Conservation (phyloP, 1,140 invertebrate species). For the Elysia chlorotica region DNA sequence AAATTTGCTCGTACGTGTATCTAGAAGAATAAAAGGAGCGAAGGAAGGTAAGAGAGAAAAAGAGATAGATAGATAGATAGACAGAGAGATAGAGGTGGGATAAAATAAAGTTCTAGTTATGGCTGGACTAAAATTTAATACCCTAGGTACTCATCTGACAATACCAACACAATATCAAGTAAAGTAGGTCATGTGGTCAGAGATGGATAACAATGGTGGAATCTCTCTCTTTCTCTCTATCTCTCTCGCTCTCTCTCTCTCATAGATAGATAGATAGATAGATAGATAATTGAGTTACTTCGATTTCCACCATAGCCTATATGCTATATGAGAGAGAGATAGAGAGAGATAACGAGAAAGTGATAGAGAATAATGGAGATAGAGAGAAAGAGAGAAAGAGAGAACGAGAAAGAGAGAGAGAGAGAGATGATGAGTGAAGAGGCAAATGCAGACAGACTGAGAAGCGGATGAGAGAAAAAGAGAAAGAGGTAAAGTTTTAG, state of each 20-base stretch:
- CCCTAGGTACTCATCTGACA: not conserved
- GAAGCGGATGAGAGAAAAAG: not conserved
- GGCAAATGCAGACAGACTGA: not conserved
- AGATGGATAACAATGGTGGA: not conserved
- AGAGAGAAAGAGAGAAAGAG: not conserved
- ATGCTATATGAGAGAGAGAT: conserved; percentile 17
- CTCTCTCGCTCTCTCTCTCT: not conserved
- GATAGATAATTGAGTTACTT: too few relatives aligned
- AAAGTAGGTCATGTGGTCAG: not conserved
- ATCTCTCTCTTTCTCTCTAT: not conserved
- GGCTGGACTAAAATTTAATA: too few relatives aligned
- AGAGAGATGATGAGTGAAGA: not conserved
- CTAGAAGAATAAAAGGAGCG: not conserved
- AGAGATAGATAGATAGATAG: not conserved
- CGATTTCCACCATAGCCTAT: too few relatives aligned
- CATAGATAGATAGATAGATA: too few relatives aligned
- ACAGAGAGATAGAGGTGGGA: not conserved
- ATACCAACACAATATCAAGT: not conserved
- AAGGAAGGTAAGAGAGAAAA: not conserved
- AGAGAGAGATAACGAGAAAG: not conserved
- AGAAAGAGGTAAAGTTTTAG: not conserved
- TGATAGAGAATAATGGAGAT: not conserved
- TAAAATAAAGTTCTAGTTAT: too few relatives aligned
- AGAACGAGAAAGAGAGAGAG: not conserved
- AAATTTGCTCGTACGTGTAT: not conserved